Base-by-base conservation (phyloP, 2,888 invertebrate species). In the Eubasilissa splendida region DNA sequence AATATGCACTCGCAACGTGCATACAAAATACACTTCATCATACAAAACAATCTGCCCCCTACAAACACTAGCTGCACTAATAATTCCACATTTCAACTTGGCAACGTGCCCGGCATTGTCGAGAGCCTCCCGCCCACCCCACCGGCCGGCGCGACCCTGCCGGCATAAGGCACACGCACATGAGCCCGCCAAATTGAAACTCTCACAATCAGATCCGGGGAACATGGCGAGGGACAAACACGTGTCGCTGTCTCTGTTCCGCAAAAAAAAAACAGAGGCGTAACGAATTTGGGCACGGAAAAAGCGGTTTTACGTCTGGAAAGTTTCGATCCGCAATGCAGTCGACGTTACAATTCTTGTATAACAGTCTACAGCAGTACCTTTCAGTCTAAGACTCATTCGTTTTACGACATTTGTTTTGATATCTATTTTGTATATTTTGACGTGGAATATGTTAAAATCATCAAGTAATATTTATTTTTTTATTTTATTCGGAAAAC, bases 281-380 rank as follows among this genome's bases (percentile, higher is more conserved):
- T 68, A 8, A 1, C 52, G 68, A 50, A 54, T 56, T 71, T 54
- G 31, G 71, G 53, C 31, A 7, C 54, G 14, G 53, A n/a, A 63
- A 68, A 68, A 68, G n/a, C 68, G 33, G 68, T 50, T 50, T 14
- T 76, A 60, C 58, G 82, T 82, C 82, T 82, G 82, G 76, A 82
- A 82, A 82, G 82, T 82, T 82, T 82, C 71, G 77, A 79, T 77
- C 82, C 22, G 76, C 76, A 80, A 58, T 80, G 68, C 68, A 70
- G 65, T 70, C 42, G 60, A 54, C 82, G 53, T 70, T 70, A 70
- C 63, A 59, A 4, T 52, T 50, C 14, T 75, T 53, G 33, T 31
- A 66, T 31, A 7, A 63, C 63, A 33, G 63, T 63, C 63, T 63
- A 63, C 33, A 12, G 42, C 63, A 31, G 63, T 31, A 63, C 2